Base-by-base conservation (phyloP, 2,888 invertebrate genomes). In the Ferdinandea cuprea region DNA sequence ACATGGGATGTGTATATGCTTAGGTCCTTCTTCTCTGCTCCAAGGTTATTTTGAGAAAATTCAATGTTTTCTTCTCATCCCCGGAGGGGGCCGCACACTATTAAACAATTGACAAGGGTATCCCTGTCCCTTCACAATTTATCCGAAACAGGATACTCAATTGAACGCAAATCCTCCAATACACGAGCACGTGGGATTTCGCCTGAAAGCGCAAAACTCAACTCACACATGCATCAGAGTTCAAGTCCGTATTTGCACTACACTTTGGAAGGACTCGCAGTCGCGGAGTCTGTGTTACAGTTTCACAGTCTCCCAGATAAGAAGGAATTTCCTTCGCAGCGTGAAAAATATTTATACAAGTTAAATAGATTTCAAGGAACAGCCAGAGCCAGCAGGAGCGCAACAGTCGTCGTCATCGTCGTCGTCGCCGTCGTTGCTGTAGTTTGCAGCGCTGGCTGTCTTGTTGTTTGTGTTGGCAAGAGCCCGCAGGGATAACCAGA, bases 321-420 rank as follows among this genome's bases (percentile, higher is more conserved):
- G 21, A 56, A 46, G 54, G 30, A 68, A n/a, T 54, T 52, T 28
- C 32, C 52, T 44, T 46, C 32, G 1, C 13, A 35, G n/a, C 30
- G 28, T 28, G 30, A 46, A 37, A 61, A 46, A 46, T 65, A 71
- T 52, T 71, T 77, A n/a, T 52, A 76, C 19, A 56, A 61, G 54
- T 52, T 68, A 68, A 74, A 63, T 69, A 66, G 74, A 74, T 66
- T 74, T 58, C 40, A 30, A 3, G 3, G 30, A 44, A 66, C 61
- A 21, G 42, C 54, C 71, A 65, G 44, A 21, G 42, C 54, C 71
- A 65, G 44, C 58, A 69, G 40, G 42, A 71, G 56, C 76, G 76
- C 80, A 76, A 76, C 80, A 81, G 76, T 71, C 52, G 48, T 52
- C 37, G 25, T 63, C n/a, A n/a, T n/a, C n/a, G n/a, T n/a, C n/a